Evolutionary conservation across 2,797 vertebrate species (phyloP).

Genomic region (Bovichtus variegatus): DNA sequence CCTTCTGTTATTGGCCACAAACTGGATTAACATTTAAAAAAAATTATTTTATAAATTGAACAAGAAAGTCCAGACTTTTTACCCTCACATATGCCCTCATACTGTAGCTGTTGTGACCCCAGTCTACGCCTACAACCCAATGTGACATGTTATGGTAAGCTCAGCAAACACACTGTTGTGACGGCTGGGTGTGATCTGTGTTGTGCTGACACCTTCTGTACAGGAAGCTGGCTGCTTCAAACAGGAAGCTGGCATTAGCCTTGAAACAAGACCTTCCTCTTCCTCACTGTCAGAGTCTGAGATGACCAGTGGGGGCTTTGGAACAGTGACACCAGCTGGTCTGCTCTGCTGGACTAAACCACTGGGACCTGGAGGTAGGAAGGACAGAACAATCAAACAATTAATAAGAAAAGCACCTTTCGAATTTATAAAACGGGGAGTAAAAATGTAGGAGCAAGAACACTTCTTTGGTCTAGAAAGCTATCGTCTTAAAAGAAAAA

Average conservation of each 20-base stretch:
- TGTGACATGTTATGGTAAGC: background rate
- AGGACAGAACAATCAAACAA: background rate
- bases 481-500: background rate
- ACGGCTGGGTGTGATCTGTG: slow-evolving; percentile 69
- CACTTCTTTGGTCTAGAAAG: background rate
- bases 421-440: background rate
- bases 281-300: slow-evolving; percentile 98
- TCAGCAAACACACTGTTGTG: slow-evolving; percentile 44
- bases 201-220: slow-evolving; percentile 84
- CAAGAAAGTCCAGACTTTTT: background rate
- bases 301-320: slow-evolving; percentile 88
- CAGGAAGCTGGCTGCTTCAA: slow-evolving; percentile 65
- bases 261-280: slow-evolving; percentile 87
- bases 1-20: background rate
- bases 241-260: slow-evolving; percentile 71
- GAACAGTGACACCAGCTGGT: slow-evolving; percentile 82
- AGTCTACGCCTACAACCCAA: background rate
- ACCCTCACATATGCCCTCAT: background rate
- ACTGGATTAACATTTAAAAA: too few relatives aligned
- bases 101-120: background rate
- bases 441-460: background rate
- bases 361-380: slow-evolving; percentile 89
- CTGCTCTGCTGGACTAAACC: slow-evolving; percentile 82
- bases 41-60: too few relatives aligned
- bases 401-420: background rate